These are phyloP conservation scores for Standfussiana lucernea DNA, from an alignment of 2,888 invertebrate species.

Conservation along the genomic window DNA sequence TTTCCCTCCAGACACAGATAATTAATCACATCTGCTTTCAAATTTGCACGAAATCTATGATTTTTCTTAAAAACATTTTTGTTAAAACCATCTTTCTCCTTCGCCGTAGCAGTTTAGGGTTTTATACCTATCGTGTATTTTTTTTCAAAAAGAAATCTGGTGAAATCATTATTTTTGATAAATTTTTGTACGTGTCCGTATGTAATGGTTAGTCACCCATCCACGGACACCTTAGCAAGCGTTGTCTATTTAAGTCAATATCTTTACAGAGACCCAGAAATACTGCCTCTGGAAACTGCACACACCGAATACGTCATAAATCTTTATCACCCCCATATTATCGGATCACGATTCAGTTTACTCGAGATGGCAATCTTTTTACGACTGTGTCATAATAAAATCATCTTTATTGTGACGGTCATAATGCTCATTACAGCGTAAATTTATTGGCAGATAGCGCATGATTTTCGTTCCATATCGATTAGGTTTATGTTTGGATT, in stretches of 20 bases:
- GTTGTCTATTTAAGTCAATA: too few species aligned
- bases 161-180: background rate
- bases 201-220: background rate
- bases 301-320: conserved; percentile 5
- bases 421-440: conserved; percentile 43
- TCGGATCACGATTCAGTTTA: conserved; percentile 37
- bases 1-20: conserved; percentile 40
- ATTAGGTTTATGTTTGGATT: conserved; percentile 39
- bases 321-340: conserved; percentile 27
- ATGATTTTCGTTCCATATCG: conserved; percentile 30
- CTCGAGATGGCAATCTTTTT: conserved; percentile 42
- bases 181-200: too few species aligned
- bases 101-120: background rate
- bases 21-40: conserved; percentile 52
- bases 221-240: background rate
- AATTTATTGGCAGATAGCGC: conserved; percentile 33
- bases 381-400: conserved; percentile 52
- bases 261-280: background rate
- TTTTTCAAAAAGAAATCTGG: background rate
- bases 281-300: background rate
- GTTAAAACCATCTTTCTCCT: background rate
- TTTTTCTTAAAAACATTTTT: conserved; percentile 46
- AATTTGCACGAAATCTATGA: conserved; percentile 34
- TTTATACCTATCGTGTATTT: background rate
- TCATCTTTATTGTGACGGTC: conserved; percentile 36